Conservation (phyloP, 2,113 vertebrate genomes). For the Melanocharis versteri region DNA sequence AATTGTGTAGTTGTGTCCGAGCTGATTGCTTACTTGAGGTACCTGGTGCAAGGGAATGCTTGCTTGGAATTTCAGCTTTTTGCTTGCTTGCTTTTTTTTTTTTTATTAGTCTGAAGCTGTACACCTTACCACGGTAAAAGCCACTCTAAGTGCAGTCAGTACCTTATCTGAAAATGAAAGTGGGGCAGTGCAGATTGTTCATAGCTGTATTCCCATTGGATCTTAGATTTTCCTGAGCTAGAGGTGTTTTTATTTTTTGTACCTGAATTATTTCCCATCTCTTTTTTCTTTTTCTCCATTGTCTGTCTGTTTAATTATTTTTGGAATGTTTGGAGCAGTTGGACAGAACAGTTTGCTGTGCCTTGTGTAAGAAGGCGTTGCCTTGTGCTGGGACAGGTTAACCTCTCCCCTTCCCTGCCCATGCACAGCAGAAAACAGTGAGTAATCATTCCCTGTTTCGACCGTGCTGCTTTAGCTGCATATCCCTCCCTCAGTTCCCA, state of each 20-base stretch:
- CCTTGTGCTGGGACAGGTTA: neutral
- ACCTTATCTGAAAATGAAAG: neutral
- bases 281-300: neutral
- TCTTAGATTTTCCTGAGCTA: neutral
- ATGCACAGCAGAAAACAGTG: neutral
- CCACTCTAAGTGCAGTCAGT: fast-evolving
- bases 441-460: neutral
- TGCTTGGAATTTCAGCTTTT: neutral
- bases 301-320: neutral
- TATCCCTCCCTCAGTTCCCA: neutral
- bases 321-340: neutral
- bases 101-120: neutral
- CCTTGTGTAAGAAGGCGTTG: neutral
- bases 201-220: neutral
- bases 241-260: neutral
- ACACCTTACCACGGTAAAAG: neutral
- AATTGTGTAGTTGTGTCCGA: neutral
- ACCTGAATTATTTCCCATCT: neutral
- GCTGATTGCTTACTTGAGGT: neutral
- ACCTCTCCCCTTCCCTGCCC: neutral
- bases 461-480: fast-evolving
- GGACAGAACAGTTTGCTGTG: neutral
- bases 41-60: neutral
- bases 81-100: neutral
- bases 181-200: neutral